A percentile compares a stretch with the other conserved stretches of the same genome.
Evolutionary conservation across 2,888 invertebrate species (phyloP).

Genomic region (Galerucella calmariensis): DNA sequence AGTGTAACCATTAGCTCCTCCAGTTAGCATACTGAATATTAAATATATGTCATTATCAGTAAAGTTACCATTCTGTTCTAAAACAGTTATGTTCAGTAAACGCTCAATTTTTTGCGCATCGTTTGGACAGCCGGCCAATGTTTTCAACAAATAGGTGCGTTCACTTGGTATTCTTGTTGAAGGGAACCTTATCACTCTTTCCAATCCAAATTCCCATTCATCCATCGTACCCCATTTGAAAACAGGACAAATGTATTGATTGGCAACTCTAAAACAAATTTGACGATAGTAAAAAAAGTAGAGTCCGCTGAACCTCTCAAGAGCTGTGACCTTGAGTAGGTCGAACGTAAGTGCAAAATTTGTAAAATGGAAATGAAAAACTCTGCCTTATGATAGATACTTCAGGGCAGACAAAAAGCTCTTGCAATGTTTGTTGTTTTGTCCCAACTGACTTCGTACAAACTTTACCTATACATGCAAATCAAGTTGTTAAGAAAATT

Average conservation of each 20-base stretch:
- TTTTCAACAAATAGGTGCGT: slow-evolving; percentile 80
- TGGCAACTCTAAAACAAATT: slow-evolving; percentile 72
- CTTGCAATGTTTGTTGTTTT: too few species aligned
- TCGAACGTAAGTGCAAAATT: background rate
- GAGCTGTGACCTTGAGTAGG: too few species aligned
- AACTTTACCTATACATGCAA: too few species aligned
- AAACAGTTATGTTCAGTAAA: slow-evolving; percentile 75
- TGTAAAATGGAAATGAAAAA: slow-evolving; percentile 4
- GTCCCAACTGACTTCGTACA: too few species aligned
- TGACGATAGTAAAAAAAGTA: too few species aligned
- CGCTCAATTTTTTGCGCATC: slow-evolving; percentile 76
- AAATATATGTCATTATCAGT: slow-evolving; percentile 80
- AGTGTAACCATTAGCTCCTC: slow-evolving; percentile 77
- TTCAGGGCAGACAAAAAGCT: too few species aligned
- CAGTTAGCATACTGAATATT: slow-evolving; percentile 80
- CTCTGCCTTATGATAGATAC: too few species aligned
- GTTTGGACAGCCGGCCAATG: slow-evolving; percentile 82
- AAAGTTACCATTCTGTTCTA: slow-evolving; percentile 78
- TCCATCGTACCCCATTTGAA: slow-evolving; percentile 83
- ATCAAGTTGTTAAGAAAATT: too few species aligned
- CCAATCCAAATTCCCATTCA: slow-evolving; percentile 86
- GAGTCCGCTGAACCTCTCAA: too few species aligned
- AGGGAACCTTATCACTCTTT: slow-evolving; percentile 81
- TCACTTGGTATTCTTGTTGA: slow-evolving; percentile 77
- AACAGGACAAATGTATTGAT: slow-evolving; percentile 82